Percentiles rank a stretch among this genome's conserved stretches.
Evolutionary conservation across 2,888 invertebrate species (phyloP).

Genomic region (Athalia circularis): DNA sequence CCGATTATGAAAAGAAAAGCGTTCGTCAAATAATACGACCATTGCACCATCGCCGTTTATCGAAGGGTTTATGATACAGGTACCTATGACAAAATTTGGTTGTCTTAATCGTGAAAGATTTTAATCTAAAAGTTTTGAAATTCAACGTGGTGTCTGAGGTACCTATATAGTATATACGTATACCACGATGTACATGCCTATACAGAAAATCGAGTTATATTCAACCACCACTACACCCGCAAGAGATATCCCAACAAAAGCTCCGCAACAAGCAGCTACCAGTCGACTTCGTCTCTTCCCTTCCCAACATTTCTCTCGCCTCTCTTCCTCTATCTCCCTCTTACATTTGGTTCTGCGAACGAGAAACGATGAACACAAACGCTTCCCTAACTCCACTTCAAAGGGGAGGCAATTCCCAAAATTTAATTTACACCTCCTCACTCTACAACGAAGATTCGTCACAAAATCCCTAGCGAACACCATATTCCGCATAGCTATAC

Average conservation of each 20-base stretch:
- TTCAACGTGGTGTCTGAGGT: background rate
- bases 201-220: slow-evolving; percentile 28
- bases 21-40: slow-evolving; percentile 13
- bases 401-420: slow-evolving; percentile 8
- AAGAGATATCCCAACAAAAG: slow-evolving; percentile 26
- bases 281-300: background rate
- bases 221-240: background rate
- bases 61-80: background rate
- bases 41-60: too few relatives aligned
- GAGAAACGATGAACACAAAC: slow-evolving; percentile 19
- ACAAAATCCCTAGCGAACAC: background rate
- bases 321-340: too few relatives aligned
- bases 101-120: slow-evolving; percentile 7
- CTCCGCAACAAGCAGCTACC: background rate
- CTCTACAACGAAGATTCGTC: background rate
- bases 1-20: background rate
- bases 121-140: slow-evolving; percentile 21
- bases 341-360: background rate
- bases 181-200: too few relatives aligned
- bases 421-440: slow-evolving; percentile 9
- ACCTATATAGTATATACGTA: too few relatives aligned
- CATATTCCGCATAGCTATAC: too few relatives aligned
- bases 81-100: background rate
- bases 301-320: background rate
- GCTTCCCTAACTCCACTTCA: slow-evolving; percentile 25